These are phyloP conservation scores for Cydia amplana DNA, from an alignment of 1,140 invertebrate species.

Conservation along the genomic window DNA sequence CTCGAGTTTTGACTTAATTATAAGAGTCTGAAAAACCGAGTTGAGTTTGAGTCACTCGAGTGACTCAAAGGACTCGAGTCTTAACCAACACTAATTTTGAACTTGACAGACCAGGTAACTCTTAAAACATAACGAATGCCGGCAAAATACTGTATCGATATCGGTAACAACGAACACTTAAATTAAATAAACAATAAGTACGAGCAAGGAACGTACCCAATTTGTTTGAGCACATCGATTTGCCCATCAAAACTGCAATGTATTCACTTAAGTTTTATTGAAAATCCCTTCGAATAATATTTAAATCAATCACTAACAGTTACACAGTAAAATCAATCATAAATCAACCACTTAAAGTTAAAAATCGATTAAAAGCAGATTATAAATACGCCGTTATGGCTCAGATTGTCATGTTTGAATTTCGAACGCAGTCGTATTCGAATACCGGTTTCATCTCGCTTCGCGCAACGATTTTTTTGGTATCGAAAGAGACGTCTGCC, in stretches of 20 bases:
- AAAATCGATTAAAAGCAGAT: background rate
- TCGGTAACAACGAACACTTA: background rate
- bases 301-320: background rate
- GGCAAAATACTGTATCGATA: background rate
- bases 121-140: background rate
- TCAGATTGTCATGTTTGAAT: background rate
- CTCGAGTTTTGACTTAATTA: background rate
- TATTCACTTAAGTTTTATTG: slow-evolving; percentile 9
- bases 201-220: background rate
- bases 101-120: background rate
- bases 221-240: slow-evolving; percentile 29
- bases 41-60: too few relatives aligned
- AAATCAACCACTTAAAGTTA: background rate
- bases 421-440: slow-evolving; percentile 6
- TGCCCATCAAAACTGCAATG: slow-evolving; percentile 21
- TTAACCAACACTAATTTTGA: too few relatives aligned
- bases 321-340: background rate
- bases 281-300: background rate
- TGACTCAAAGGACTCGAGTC: too few relatives aligned
- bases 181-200: slow-evolving; percentile 15
- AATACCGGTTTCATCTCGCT: slow-evolving; percentile 11
- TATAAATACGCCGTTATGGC: background rate
- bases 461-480: slow-evolving; percentile 9
- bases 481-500: slow-evolving; percentile 51
- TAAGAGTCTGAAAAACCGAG: background rate